Evolutionary conservation across 64 coral and sea anemone species (phyloP).

Genomic region (Pocillopora damicornis): DNA sequence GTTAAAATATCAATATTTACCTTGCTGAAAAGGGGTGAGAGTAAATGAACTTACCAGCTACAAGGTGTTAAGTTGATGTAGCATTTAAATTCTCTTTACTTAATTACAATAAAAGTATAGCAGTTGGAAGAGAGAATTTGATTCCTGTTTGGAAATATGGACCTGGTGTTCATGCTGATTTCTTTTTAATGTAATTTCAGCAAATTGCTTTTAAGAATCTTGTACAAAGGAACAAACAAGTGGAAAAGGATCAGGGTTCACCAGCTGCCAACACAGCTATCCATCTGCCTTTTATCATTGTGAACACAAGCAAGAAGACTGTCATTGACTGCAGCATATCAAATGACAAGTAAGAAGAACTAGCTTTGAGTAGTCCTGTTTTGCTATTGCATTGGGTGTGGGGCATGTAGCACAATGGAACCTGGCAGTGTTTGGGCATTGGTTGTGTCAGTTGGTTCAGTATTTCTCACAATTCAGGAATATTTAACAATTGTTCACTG

Average conservation of each 20-base stretch:
- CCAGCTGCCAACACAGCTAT: conserved; percentile 96
- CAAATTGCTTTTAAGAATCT: conserved; percentile 99
- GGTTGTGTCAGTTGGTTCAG: too few relatives aligned
- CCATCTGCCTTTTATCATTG: conserved; percentile 97
- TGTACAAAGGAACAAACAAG: conserved; percentile 84
- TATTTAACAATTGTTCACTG: too few relatives aligned
- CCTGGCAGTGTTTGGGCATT: too few relatives aligned
- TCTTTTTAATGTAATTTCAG: conserved; percentile 19
- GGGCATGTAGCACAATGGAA: background rate
- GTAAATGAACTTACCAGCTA: too few relatives aligned
- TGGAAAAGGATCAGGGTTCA: conserved; percentile 76
- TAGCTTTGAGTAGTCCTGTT: too few relatives aligned
- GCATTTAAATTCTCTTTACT: too few relatives aligned
- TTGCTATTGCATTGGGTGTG: background rate
- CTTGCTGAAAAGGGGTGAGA: too few relatives aligned
- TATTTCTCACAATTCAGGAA: too few relatives aligned
- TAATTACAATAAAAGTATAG: too few relatives aligned
- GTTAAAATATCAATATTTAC: too few relatives aligned
- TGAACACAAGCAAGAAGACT: conserved; percentile 99
- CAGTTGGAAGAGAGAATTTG: too few relatives aligned
- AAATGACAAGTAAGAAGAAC: conserved; percentile 91
- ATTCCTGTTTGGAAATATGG: background rate
- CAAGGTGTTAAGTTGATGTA: too few relatives aligned
- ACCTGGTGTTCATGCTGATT: background rate
- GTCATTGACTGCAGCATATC: conserved; percentile 99